phyloP scores from a whole-genome alignment of 2,113 vertebrate genomes.

The Burhinus bistriatus region DNA sequence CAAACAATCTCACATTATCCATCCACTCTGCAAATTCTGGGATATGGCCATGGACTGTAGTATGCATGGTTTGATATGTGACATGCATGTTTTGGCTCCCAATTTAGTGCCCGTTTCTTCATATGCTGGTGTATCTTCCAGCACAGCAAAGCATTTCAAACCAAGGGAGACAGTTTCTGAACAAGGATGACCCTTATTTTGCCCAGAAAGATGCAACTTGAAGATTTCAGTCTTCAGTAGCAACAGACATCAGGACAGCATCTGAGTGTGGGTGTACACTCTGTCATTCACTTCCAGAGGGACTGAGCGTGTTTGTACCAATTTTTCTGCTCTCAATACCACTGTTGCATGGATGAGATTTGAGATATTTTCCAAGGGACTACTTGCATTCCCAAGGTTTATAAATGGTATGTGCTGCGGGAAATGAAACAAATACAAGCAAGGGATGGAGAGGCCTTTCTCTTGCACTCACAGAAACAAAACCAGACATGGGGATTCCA shows the following conservation, averaged over 20 bases:
- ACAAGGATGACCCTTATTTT: background rate
- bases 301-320: background rate
- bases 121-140: background rate
- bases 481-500: background rate
- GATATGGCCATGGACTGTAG: background rate
- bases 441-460: background rate
- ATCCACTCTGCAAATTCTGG: background rate
- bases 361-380: background rate
- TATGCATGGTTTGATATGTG: rapidly evolving
- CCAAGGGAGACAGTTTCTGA: background rate
- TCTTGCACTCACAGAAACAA: background rate
- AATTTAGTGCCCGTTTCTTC: background rate
- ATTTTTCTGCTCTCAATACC: background rate
- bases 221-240: background rate
- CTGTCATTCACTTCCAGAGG: background rate
- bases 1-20: background rate
- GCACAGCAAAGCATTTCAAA: background rate
- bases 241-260: background rate
- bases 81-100: background rate
- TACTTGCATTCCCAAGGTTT: background rate
- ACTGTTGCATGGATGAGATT: background rate
- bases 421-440: background rate
- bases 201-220: background rate
- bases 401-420: background rate
- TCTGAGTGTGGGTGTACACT: background rate